A percentile compares a stretch with the other conserved stretches of the same genome.
Evolutionary conservation across 2,113 vertebrate genomes (phyloP).

Genomic region (Myrmecophaga tridactyla): DNA sequence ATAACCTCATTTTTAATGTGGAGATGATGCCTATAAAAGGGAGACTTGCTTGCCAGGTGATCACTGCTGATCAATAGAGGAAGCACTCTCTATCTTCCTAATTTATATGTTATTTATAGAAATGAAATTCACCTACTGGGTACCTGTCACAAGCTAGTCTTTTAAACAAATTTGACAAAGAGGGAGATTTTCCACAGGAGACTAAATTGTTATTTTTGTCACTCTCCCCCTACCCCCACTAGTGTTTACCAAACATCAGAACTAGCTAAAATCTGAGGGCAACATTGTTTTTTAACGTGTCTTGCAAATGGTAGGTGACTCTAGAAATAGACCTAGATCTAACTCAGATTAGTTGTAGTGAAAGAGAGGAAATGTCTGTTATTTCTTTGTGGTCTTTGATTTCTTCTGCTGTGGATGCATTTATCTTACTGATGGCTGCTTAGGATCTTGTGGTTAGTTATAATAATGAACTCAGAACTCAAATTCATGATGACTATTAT

Average conservation of each 20-base stretch:
- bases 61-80: not conserved
- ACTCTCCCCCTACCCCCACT: not conserved
- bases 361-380: not conserved
- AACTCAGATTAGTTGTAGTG: not conserved
- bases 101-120: not conserved
- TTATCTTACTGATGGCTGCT: not conserved
- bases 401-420: not conserved
- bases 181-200: not conserved
- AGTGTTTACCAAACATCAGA: not conserved
- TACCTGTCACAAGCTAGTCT: not conserved
- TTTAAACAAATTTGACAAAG: not conserved
- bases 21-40: not conserved
- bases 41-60: not conserved
- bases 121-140: not conserved
- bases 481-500: not conserved
- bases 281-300: not conserved
- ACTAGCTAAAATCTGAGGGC: not conserved
- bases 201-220: not conserved
- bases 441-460: not conserved
- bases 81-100: not conserved
- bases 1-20: not conserved
- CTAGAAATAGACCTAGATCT: not conserved
- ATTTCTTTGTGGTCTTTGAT: not conserved
- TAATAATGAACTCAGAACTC: not conserved
- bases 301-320: not conserved